Conservation (phyloP, 2,113 vertebrate species). For the Myotis lucifugus region DNA sequence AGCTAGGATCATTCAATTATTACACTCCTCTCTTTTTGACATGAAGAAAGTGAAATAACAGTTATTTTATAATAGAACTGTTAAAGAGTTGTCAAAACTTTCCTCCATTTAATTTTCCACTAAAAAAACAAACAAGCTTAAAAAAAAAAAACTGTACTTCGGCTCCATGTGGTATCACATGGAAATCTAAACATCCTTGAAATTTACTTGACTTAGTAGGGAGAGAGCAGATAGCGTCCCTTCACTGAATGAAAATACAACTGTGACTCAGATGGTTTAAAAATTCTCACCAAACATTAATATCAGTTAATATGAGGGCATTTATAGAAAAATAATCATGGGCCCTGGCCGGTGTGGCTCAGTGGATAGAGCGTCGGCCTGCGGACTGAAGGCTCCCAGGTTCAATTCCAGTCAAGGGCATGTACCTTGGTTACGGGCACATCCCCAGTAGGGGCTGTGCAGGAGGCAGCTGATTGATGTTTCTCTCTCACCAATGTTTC, state of each 20-base stretch:
- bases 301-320: conserved; percentile 63
- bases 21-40: not conserved
- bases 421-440: too few relatives aligned
- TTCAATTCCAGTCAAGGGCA: too few relatives aligned
- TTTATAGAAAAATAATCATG: conserved; percentile 66
- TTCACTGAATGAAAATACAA: conserved; percentile 41
- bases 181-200: conserved; percentile 61
- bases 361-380: too few relatives aligned
- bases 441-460: too few relatives aligned
- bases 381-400: too few relatives aligned
- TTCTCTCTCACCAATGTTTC: too few relatives aligned
- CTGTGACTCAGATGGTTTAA: conserved; percentile 54
- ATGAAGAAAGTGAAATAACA: conserved; percentile 21
- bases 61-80: conserved; percentile 58
- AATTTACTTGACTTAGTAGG: conserved; percentile 44
- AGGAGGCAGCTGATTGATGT: too few relatives aligned
- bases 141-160: not conserved
- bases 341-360: not conserved
- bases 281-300: conserved; percentile 25
- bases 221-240: conserved; percentile 14
- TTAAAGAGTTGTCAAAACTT: conserved; percentile 50
- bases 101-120: conserved; percentile 63
- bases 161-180: not conserved
- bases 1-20: not conserved
- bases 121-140: not conserved